Evolutionary conservation across 1,140 invertebrate species (phyloP).

Genomic region (Triops longicaudatus): DNA sequence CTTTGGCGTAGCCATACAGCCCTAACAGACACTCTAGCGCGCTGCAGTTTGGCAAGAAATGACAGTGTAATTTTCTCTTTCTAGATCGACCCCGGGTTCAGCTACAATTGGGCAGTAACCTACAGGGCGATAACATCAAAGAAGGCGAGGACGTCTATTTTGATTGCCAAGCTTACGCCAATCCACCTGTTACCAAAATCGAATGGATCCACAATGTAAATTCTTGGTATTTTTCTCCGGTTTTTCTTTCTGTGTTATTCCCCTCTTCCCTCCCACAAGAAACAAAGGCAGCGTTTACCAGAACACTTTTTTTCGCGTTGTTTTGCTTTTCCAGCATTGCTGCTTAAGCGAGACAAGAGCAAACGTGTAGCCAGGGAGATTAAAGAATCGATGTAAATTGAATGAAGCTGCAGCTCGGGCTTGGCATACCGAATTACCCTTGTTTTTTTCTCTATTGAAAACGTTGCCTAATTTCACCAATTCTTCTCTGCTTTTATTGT

Average conservation of each 20-base stretch:
- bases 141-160: conserved; percentile 49
- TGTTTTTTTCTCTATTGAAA: neutral
- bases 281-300: no score
- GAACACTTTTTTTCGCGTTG: neutral
- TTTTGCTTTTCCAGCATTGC: neutral
- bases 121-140: conserved; percentile 41
- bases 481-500: neutral
- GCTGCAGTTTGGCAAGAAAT: no score
- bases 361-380: neutral
- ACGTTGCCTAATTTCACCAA: neutral
- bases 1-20: no score
- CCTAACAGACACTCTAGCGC: no score
- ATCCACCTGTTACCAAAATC: conserved; percentile 36
- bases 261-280: no score
- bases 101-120: conserved; percentile 41
- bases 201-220: conserved; percentile 34
- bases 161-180: conserved; percentile 44
- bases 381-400: neutral
- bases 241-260: neutral
- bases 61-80: neutral
- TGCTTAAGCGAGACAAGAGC: neutral
- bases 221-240: conserved; percentile 27
- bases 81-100: conserved; percentile 43
- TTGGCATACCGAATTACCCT: neutral
- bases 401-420: neutral